Percentiles rank a stretch among this genome's conserved stretches.
phyloP scores from a whole-genome alignment of 2,797 vertebrate species.

The Myripristis jacobus region DNA sequence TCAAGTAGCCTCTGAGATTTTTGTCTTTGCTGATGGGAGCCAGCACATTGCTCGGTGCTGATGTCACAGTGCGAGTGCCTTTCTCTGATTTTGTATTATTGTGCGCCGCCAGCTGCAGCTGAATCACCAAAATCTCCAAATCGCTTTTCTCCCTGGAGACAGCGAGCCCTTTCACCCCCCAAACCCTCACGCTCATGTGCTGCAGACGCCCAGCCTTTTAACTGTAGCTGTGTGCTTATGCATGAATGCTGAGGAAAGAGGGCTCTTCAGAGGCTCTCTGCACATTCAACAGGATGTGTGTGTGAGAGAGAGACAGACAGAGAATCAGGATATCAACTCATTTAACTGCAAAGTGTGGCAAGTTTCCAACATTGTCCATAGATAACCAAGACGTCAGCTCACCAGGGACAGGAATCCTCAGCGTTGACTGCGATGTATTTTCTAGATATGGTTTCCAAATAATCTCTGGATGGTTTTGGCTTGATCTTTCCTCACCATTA shows the following conservation, averaged over 20 bases:
- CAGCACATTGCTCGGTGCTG: slow-evolving; percentile 89
- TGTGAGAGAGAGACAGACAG: no score
- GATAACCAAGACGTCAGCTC: no score
- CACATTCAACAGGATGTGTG: not conserved
- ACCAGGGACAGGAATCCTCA: no score
- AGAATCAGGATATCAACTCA: no score
- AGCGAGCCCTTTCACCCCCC: slow-evolving; percentile 57
- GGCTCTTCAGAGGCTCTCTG: slow-evolving; percentile 2
- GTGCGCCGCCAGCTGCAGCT: slow-evolving; percentile 87
- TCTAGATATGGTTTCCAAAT: no score
- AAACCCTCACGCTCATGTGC: slow-evolving; percentile 16
- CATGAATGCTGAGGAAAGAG: slow-evolving; percentile 12
- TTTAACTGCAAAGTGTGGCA: no score
- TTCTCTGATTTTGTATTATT: slow-evolving; percentile 87
- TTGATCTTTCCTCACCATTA: no score
- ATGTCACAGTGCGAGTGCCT: slow-evolving; percentile 89
- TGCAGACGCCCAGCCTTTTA: slow-evolving; percentile 12
- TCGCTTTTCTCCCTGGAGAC: slow-evolving; percentile 68
- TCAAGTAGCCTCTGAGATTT: slow-evolving; percentile 90
- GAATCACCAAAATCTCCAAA: slow-evolving; percentile 85
- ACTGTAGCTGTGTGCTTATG: slow-evolving; percentile 10
- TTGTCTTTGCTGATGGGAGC: slow-evolving; percentile 87
- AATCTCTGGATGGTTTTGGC: no score
- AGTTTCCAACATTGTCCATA: no score
- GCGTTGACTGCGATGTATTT: no score